Evolutionary conservation across 1,140 invertebrate genomes (phyloP), one percentile per base, ranked within the genome.

Genomic region (Lasioglossum albipes): DNA sequence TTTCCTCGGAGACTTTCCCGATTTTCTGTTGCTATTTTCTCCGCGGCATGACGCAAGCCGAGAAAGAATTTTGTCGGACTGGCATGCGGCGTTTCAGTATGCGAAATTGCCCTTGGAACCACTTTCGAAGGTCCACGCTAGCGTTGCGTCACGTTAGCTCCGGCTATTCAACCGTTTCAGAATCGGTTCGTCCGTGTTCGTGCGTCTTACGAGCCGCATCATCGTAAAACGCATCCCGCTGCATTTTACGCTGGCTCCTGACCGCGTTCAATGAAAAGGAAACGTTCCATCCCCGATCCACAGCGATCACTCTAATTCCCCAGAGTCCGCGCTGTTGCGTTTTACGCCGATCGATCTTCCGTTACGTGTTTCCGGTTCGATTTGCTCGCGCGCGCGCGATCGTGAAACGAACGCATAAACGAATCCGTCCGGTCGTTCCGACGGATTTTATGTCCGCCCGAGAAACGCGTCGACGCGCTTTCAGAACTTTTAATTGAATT

Each of bases 201-300:
- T 7, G 62, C 41, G 45, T 7, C 20, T n/a, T 4, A 31, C n/a
- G 22, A 13, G 52, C 54, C 16, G 41, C 57, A 31, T 42, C 54
- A 45, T 12, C 64, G 73, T 77, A 67, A 84, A 82, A 42, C 27
- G 59, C 75, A 31, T 72, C 69, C 67, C 79, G 54, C 61, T 75
- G 67, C 76, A 20, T 70, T 76, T 82, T 59, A 77, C n/a, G 18
- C 22, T 36, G 2, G 45, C n/a, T 22, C 12, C 1, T 71, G 65
- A 27, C 6, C 45, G 45, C 45, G 45, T 12, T 49, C 45, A 13
- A 49, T 45, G 42, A 9, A 1, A 45, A 12, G 10, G 7, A 45
- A 45, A 45, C 42, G 42, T 45, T 45, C 1, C 42, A 45, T 45
- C 42, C 42, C 10, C 42, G 42, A 36, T 45, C 10, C 42, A 1